phyloP scores from a whole-genome alignment of 53 echinoderm and acorn worm species.

The Antedon mediterranea region DNA sequence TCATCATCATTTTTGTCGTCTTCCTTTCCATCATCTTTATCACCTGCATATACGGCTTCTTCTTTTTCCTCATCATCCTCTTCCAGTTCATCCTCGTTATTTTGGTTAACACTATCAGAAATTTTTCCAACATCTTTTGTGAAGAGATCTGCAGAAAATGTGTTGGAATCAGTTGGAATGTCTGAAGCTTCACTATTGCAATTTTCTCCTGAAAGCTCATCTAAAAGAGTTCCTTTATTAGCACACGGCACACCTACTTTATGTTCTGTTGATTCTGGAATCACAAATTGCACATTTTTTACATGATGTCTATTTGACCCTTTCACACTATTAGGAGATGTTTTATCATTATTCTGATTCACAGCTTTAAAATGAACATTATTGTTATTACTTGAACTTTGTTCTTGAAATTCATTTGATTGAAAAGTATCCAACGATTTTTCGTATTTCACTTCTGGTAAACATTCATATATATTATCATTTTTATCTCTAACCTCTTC shows the following conservation, averaged over 20 bases:
- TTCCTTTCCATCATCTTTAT: neutral
- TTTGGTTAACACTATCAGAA: constrained; percentile 1
- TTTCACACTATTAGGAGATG: too few species aligned
- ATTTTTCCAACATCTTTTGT: neutral
- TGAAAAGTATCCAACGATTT: too few species aligned
- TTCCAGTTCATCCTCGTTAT: constrained; percentile 8
- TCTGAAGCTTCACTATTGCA: neutral
- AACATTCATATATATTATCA: too few species aligned
- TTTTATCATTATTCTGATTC: too few species aligned
- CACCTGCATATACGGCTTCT: constrained; percentile 6
- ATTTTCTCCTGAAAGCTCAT: neutral
- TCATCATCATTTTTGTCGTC: constrained; percentile 1
- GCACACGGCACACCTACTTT: neutral
- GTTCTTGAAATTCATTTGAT: too few species aligned
- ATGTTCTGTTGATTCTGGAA: too few species aligned
- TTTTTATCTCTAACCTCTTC: too few species aligned
- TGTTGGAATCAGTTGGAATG: neutral
- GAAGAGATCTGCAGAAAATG: neutral
- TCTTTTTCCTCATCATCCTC: constrained; percentile 5
- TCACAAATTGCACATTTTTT: too few species aligned
- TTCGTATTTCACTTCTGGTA: too few species aligned
- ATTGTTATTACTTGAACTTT: too few species aligned
- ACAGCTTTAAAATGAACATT: too few species aligned
- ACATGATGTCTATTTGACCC: too few species aligned
- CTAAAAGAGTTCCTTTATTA: constrained; percentile 12